Percentiles rank a stretch among this genome's conserved stretches.
Evolutionary conservation across 2,888 invertebrate genomes (phyloP).

Genomic region (Trachelus stipa): DNA sequence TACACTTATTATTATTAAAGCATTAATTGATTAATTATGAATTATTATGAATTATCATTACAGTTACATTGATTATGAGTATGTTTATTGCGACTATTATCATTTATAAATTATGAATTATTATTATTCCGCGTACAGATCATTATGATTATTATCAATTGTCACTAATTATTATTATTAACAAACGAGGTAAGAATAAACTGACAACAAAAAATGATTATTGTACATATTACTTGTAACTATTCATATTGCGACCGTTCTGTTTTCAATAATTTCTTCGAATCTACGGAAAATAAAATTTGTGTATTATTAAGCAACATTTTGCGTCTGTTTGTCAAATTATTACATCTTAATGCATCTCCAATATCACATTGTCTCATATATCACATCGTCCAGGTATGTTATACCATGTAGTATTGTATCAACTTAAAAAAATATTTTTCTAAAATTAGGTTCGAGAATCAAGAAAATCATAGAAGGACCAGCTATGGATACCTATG

Average conservation of each 20-base stretch:
- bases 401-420: background rate
- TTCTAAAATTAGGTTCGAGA: too few relatives aligned
- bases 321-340: background rate
- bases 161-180: conserved; percentile 53
- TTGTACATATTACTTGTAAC: conserved; percentile 71
- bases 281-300: conserved; percentile 69
- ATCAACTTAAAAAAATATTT: too few relatives aligned
- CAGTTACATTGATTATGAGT: background rate
- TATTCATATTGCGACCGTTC: conserved; percentile 70
- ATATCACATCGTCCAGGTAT: background rate
- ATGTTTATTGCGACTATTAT: background rate
- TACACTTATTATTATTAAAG: background rate
- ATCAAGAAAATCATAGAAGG: too few relatives aligned
- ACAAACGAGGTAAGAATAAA: conserved; percentile 43
- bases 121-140: conserved; percentile 37
- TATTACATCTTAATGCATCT: background rate
- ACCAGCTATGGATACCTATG: too few relatives aligned
- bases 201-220: conserved; percentile 48
- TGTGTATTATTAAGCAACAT: conserved; percentile 68
- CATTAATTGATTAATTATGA: conserved; percentile 4
- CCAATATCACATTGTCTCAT: background rate
- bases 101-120: conserved; percentile 5
- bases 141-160: conserved; percentile 54
- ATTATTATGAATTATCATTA: conserved; percentile 7
- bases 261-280: conserved; percentile 69